Base-by-base conservation (phyloP, 2,797 vertebrate genomes). In the Trachurus trachurus region DNA sequence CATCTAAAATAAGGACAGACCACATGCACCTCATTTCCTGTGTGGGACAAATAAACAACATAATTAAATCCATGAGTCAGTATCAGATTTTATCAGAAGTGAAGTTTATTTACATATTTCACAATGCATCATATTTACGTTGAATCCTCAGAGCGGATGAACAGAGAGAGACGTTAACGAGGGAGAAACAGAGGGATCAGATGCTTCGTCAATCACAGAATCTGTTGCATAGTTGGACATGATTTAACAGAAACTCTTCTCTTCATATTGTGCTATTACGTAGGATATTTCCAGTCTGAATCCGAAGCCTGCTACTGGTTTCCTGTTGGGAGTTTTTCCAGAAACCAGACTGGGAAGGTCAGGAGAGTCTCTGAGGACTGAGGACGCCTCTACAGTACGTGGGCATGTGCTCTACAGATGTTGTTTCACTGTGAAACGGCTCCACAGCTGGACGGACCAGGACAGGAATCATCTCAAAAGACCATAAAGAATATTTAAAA, bases 81-180 rank as follows among this genome's bases (percentile, higher is more conserved):
- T 11, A 2, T 64, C 29, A 62, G 9, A 0, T 84, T 80, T 76
- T 68, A 69, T 84, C 59, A 80, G 81, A 87, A 88, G 81, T 85
- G 63, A 76, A 50, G 3, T 89, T 87, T 90, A 89, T 90, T 88
- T 85, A 87, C 85, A 87, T 81, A 84, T 82, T 74, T 88, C 54
- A 87, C 70, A 83, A 75, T 19, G 19, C 52, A 45, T 45, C 42
- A 78, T 60, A 26, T 69, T 71, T 34, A 42, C 56, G 21, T 70
- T 22, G 4, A 70, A 69, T 22, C 22, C 12, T 71, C 26, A 58
- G 60, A 60, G 58, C 39, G 54, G 31, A 71, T 53, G 42, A 15
- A 22, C 34, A 31, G 17, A 26, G 26, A 26, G 53, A 62, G 34
- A 17, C 13, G 7, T 67, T 31, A 62, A 71, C 13, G 49, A 19